A percentile compares a stretch with the other conserved stretches of the same genome.
phyloP scores from a whole-genome alignment of 2,888 invertebrate genomes.

The Drosophila trichaetosa region DNA sequence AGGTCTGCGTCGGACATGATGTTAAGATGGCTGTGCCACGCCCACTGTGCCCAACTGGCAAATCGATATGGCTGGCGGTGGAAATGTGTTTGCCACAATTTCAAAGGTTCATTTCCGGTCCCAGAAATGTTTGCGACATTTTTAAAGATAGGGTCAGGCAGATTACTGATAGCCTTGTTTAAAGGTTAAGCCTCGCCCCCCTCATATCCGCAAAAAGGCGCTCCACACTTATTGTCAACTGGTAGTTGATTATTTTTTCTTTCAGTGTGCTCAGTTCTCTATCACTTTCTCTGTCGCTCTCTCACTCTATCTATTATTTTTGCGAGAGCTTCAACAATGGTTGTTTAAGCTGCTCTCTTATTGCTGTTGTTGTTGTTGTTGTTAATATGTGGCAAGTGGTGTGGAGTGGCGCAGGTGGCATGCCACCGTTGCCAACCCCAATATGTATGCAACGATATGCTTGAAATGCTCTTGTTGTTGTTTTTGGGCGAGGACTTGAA shows the following conservation, averaged over 20 bases:
- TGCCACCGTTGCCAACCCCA: not conserved
- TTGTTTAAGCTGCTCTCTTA: constrained; percentile 21
- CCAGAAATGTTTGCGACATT: not conserved
- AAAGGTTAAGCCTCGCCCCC: not conserved
- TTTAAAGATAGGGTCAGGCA: not conserved
- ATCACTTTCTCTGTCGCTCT: not conserved
- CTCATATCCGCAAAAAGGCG: not conserved
- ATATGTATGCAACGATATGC: constrained; percentile 27
- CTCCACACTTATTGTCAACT: not conserved
- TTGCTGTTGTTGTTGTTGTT: constrained; percentile 4
- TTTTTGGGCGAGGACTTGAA: not conserved
- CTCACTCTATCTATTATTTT: constrained; percentile 21
- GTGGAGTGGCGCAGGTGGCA: not conserved
- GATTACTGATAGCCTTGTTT: not conserved
- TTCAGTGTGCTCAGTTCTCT: not conserved
- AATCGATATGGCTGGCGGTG: constrained; percentile 1
- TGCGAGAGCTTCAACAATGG: constrained; percentile 23
- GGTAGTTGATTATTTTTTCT: not conserved
- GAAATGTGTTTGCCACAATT: constrained; percentile 3
- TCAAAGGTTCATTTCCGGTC: constrained; percentile 1
- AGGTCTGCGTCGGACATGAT: not conserved
- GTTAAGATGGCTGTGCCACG: not conserved
- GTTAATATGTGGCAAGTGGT: not conserved
- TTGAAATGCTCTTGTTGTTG: constrained; percentile 36
- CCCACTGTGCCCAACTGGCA: not conserved